These are phyloP conservation scores for Liolophura sinensis DNA, from an alignment of 1,140 invertebrate genomes.

Conservation along the genomic window DNA sequence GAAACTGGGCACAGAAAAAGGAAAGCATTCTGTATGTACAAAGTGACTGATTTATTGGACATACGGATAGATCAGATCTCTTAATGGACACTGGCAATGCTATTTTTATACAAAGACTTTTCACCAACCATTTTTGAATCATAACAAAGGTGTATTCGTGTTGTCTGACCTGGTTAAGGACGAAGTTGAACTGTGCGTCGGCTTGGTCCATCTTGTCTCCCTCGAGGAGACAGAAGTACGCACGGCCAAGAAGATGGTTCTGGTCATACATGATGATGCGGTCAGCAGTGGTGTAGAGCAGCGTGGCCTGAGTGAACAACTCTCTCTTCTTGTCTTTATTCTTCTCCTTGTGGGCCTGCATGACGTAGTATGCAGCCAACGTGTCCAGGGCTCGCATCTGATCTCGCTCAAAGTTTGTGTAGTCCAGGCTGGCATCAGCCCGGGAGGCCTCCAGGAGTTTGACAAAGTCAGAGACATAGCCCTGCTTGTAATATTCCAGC, in stretches of 20 bases:
- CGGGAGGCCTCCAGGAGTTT: constrained; percentile 88
- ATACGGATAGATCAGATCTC: no score
- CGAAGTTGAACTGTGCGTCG: constrained; percentile 99
- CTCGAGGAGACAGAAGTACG: constrained; percentile 97
- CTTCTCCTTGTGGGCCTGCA: constrained; percentile 91
- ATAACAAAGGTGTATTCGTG: no score
- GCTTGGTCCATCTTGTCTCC: constrained; percentile 99
- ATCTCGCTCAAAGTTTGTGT: constrained; percentile 92
- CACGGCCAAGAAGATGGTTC: constrained; percentile 95
- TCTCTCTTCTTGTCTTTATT: constrained; percentile 95
- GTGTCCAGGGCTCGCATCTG: constrained; percentile 96
- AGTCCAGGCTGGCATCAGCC: constrained; percentile 84
- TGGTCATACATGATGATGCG: constrained; percentile 99
- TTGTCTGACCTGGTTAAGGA: constrained; percentile 73
- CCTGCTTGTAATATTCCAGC: constrained; percentile 96
- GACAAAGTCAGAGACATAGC: constrained; percentile 89
- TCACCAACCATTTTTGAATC: no score
- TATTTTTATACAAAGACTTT: no score
- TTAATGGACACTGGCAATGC: no score
- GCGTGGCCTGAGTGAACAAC: constrained; percentile 94
- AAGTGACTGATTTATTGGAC: no score
- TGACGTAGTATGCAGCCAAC: constrained; percentile 97
- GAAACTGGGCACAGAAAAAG: no score
- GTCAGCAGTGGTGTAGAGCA: constrained; percentile 96
- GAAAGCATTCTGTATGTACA: no score